Evolutionary conservation across 1,140 invertebrate species (phyloP).

Genomic region (Tetramorium parvispinum): DNA sequence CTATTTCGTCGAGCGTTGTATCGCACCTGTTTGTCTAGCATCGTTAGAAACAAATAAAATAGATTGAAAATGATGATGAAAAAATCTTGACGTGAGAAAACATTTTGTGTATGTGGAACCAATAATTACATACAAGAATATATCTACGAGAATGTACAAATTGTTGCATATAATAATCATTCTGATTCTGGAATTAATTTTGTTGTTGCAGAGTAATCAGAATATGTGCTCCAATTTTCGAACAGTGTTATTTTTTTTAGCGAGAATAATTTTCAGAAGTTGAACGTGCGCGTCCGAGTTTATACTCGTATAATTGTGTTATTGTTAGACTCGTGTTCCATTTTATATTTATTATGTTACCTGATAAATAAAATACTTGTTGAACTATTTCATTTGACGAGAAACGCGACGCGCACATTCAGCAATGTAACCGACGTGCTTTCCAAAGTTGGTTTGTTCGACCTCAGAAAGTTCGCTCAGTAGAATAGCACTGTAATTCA

Average conservation of each 20-base stretch:
- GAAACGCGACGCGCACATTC: conserved; percentile 18
- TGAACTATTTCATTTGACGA: conserved; percentile 21
- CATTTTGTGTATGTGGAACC: background rate
- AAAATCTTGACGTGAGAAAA: background rate
- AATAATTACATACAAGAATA: background rate
- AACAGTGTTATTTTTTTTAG: background rate
- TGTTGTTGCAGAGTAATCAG: background rate
- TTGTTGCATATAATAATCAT: background rate
- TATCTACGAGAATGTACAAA: background rate
- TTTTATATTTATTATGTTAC: background rate
- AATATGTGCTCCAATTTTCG: background rate
- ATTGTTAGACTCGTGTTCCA: background rate
- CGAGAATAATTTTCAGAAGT: background rate
- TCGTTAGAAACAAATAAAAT: background rate
- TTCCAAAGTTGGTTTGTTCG: conserved; percentile 29
- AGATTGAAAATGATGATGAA: background rate
- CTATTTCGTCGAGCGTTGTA: background rate
- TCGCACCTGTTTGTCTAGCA: background rate
- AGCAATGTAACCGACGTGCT: conserved; percentile 16
- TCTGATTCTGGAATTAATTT: background rate
- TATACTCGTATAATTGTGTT: background rate
- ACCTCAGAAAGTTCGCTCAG: conserved; percentile 41
- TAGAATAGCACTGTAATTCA: conserved; percentile 52
- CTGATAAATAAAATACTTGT: conserved; percentile 21
- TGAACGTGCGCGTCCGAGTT: background rate